Percentiles rank a stretch among this genome's conserved stretches.
phyloP scores from a whole-genome alignment of 2,113 vertebrate species.

The Raja brachyura region DNA sequence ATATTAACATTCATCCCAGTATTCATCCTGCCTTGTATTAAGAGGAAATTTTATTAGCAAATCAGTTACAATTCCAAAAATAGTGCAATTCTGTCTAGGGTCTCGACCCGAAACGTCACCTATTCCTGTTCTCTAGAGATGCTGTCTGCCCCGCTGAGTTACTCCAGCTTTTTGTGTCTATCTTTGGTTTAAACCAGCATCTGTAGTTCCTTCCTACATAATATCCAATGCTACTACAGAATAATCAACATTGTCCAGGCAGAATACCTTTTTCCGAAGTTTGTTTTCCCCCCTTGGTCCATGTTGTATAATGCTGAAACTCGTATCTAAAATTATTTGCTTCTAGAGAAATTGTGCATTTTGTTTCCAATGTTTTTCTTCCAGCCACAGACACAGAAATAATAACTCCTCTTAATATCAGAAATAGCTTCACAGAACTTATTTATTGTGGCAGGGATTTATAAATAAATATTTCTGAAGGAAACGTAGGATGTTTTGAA shows the following conservation, averaged over 20 bases:
- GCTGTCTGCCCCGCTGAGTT: no score
- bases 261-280: background rate
- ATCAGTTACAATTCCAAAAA: background rate
- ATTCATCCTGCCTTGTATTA: background rate
- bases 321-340: background rate
- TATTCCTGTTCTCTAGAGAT: no score
- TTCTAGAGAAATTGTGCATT: background rate
- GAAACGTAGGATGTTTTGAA: background rate
- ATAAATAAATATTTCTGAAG: background rate
- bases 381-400: background rate
- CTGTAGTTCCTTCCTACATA: background rate
- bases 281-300: background rate
- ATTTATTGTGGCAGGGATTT: background rate
- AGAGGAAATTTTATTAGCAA: background rate
- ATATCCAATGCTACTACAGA: background rate
- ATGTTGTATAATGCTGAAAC: background rate
- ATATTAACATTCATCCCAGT: background rate
- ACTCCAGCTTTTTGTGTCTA: no score
- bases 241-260: background rate
- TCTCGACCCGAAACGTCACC: no score
- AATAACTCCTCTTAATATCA: background rate
- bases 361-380: background rate
- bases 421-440: background rate
- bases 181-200: no score
- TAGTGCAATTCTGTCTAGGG: background rate